These are phyloP conservation scores for Syrrhaptes paradoxus DNA, from an alignment of 2,113 vertebrate species.

Conservation along the genomic window DNA sequence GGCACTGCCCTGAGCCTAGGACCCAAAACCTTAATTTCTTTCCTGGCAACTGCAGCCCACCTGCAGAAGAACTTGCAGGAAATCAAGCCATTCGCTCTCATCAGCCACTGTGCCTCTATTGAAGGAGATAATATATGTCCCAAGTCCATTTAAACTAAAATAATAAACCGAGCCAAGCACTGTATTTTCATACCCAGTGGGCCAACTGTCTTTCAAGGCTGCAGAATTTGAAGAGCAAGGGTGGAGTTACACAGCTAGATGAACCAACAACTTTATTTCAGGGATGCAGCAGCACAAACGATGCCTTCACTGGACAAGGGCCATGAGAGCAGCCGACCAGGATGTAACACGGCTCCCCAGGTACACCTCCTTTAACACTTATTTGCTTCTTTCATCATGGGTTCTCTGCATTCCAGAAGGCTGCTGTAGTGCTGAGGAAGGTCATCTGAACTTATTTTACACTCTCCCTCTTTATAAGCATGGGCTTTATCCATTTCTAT, in stretches of 20 bases:
- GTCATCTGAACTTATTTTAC: neutral
- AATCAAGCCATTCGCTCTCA: neutral
- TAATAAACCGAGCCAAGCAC: neutral
- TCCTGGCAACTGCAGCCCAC: neutral
- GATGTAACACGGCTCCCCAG: neutral
- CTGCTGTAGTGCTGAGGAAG: neutral
- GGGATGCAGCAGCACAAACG: neutral
- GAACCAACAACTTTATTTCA: neutral
- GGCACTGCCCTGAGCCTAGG: neutral
- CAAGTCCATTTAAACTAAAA: neutral
- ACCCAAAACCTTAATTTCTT: neutral
- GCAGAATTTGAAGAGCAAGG: neutral
- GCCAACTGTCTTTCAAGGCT: neutral
- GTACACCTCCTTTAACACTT: rapidly evolving
- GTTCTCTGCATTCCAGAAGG: neutral
- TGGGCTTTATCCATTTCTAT: neutral
- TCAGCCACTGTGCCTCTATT: neutral
- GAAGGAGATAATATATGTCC: neutral
- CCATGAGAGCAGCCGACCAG: neutral
- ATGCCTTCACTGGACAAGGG: neutral
- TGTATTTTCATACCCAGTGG: neutral
- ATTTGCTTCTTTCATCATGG: neutral
- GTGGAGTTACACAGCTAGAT: neutral
- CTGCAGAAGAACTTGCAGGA: neutral
- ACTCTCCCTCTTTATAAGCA: neutral